Percentiles rank a stretch among this genome's conserved stretches.
Evolutionary conservation across 2,888 invertebrate species (phyloP).

Genomic region (Reticulitermes lucifugus): DNA sequence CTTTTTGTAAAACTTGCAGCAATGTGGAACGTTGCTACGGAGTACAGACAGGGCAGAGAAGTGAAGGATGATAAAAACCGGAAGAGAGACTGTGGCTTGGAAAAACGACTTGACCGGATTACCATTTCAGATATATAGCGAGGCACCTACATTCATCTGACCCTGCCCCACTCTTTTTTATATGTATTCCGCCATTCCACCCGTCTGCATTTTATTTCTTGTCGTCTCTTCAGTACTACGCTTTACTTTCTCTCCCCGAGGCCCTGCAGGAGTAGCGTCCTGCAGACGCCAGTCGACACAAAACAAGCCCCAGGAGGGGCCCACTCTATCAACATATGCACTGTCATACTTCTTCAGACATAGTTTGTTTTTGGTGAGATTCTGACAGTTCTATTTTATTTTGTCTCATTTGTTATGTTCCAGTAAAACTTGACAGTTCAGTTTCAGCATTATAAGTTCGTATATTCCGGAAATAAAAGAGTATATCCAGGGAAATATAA

Average conservation of each 20-base stretch:
- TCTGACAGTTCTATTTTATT: background rate
- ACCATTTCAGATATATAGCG: conserved; percentile 33
- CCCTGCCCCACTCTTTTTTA: background rate
- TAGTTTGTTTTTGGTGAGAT: background rate
- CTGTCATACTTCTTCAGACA: background rate
- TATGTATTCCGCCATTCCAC: background rate
- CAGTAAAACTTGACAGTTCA: no score
- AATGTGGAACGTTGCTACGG: background rate
- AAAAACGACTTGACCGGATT: conserved; percentile 27
- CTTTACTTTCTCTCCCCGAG: background rate
- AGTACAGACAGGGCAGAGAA: background rate
- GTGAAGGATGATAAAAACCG: background rate
- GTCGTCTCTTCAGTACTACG: background rate
- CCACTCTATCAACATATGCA: background rate
- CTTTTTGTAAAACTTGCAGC: background rate
- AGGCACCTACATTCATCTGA: background rate
- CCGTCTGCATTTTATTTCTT: background rate
- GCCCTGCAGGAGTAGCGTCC: background rate
- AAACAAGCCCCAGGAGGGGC: background rate
- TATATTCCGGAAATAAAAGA: no score
- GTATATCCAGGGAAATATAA: no score
- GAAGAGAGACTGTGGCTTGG: conserved; percentile 1
- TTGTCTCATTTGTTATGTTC: background rate
- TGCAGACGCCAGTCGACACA: background rate
- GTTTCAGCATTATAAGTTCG: no score